Evolutionary conservation across 92 coral and sea anemone species (phyloP).

Genomic region (Meandrina meandrites): DNA sequence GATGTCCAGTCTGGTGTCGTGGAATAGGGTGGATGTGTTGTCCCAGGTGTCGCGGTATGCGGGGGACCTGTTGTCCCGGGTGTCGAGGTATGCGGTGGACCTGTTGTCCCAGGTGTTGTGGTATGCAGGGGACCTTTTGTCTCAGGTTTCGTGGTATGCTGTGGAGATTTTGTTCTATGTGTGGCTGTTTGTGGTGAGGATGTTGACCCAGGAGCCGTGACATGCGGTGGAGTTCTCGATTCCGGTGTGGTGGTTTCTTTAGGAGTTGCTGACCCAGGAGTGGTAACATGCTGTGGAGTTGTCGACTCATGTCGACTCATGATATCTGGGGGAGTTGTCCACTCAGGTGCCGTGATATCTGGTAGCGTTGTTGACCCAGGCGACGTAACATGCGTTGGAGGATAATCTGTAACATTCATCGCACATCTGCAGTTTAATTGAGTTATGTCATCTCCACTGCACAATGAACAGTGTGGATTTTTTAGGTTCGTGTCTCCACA

Average conservation of each 20-base stretch:
- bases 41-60: too few relatives aligned
- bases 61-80: background rate
- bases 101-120: background rate
- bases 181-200: background rate
- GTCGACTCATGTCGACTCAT: background rate
- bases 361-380: background rate
- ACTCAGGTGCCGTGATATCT: background rate
- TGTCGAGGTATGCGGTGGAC: background rate
- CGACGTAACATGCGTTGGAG: background rate
- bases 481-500: background rate
- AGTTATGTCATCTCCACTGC: conserved; percentile 22
- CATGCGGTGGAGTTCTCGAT: background rate
- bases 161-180: background rate
- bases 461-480: conserved; percentile 25
- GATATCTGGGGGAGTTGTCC: background rate
- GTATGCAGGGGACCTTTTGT: background rate
- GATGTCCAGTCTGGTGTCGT: too few relatives aligned
- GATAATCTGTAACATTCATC: background rate
- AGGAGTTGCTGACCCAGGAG: background rate
- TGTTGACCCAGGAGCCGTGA: background rate
- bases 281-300: background rate
- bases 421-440: conserved; percentile 14
- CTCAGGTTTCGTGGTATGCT: background rate
- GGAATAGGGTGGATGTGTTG: too few relatives aligned
- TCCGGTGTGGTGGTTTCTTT: background rate